Percentiles rank a stretch among this genome's conserved stretches.
These are phyloP conservation scores for Hedychridium roseum DNA, from an alignment of 2,888 invertebrate genomes.

Conservation along the genomic window DNA sequence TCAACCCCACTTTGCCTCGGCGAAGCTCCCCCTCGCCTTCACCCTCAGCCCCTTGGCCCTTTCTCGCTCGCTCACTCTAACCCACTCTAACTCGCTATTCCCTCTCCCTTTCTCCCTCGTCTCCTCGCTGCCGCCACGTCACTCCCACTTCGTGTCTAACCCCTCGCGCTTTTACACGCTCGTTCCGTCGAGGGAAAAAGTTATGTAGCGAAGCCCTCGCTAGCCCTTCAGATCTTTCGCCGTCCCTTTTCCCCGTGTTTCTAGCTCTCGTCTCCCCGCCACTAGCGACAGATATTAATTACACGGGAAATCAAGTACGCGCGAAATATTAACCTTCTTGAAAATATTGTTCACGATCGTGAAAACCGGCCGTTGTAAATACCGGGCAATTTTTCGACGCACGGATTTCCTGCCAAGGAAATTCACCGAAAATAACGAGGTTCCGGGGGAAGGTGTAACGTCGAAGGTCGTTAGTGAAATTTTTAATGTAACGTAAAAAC, in stretches of 20 bases:
- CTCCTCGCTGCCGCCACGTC: conserved; percentile 12
- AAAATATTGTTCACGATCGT: too few species aligned
- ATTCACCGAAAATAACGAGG: too few species aligned
- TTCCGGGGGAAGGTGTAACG: too few species aligned
- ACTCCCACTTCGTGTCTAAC: conserved; percentile 11
- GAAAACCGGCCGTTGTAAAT: too few species aligned
- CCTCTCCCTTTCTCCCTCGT: conserved; percentile 13
- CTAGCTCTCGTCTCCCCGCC: background rate
- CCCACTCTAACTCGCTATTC: conserved; percentile 9
- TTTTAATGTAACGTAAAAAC: too few species aligned
- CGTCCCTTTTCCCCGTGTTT: conserved; percentile 11
- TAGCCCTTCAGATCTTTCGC: conserved; percentile 25
- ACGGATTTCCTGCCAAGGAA: too few species aligned
- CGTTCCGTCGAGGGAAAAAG: conserved; percentile 30
- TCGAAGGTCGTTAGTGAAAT: too few species aligned
- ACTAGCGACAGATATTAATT: too few species aligned
- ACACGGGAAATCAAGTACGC: too few species aligned
- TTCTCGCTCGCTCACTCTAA: conserved; percentile 13
- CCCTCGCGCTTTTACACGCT: conserved; percentile 20
- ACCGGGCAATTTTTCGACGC: too few species aligned
- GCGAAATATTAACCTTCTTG: too few species aligned
- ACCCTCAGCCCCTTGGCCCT: conserved; percentile 8
- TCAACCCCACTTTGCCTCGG: conserved; percentile 31
- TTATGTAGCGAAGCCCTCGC: conserved; percentile 30
- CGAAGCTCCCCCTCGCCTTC: conserved; percentile 14